A percentile compares a stretch with the other conserved stretches of the same genome.
Conservation (phyloP, 2,888 invertebrate species). For the Hirtodrosophila trivittata region DNA sequence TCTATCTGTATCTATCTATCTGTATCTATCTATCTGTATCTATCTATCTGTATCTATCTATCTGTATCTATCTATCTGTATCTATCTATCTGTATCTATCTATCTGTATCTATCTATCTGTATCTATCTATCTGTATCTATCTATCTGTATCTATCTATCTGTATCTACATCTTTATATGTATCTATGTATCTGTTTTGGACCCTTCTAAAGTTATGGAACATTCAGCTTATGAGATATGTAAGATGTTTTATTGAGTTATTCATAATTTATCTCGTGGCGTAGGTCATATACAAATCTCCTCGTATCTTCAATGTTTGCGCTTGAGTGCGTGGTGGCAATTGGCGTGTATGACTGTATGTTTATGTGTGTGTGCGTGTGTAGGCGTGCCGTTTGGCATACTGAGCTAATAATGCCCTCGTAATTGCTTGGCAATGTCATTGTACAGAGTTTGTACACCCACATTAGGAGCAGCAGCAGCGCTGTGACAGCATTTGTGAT, state of each 20-base stretch:
- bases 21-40: background rate
- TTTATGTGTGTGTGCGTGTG: background rate
- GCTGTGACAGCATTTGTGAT: conserved; percentile 2
- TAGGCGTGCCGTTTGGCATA: conserved; percentile 9
- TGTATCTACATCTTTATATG: conserved; percentile 1
- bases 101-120: conserved; percentile 14
- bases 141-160: conserved; percentile 6
- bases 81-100: conserved; percentile 10
- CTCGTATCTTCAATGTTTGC: conserved; percentile 15
- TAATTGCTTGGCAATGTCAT: conserved; percentile 44
- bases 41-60: conserved; percentile 14
- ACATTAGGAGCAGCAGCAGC: conserved; percentile 1
- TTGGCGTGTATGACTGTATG: background rate
- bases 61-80: background rate
- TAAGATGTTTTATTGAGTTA: conserved; percentile 54
- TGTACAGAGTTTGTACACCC: conserved; percentile 20
- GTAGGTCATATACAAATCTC: conserved; percentile 17
- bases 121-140: conserved; percentile 5
- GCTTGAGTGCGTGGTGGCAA: background rate
- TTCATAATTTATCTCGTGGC: conserved; percentile 58
- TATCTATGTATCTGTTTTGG: conserved; percentile 9
- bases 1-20: conserved; percentile 7
- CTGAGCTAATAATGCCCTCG: conserved; percentile 30
- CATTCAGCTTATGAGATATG: conserved; percentile 12
- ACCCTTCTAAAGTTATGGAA: no score